Conservation (phyloP, 2,888 invertebrate species). For the Tetramorium bicarinatum region DNA sequence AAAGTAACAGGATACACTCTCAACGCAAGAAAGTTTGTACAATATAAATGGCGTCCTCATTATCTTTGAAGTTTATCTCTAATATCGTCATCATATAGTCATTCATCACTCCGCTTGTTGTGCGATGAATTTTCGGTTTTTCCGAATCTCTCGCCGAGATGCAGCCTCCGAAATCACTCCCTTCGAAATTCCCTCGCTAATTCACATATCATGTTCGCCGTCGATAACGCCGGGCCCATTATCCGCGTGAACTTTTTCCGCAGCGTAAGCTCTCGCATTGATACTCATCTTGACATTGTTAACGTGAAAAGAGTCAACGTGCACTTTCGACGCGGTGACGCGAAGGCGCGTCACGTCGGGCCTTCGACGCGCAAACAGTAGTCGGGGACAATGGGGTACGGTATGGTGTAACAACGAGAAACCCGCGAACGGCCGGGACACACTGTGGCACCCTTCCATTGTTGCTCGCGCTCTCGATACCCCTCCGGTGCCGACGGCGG, state of each 20-base stretch:
- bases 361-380: conserved; percentile 70
- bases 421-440: conserved; percentile 66
- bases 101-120: conserved; percentile 9
- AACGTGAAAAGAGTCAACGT: conserved; percentile 45
- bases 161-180: neutral
- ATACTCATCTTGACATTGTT: conserved; percentile 41
- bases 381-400: conserved; percentile 68
- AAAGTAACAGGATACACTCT: neutral
- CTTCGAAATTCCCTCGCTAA: conserved; percentile 4
- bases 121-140: neutral
- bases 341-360: conserved; percentile 53
- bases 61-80: conserved; percentile 14
- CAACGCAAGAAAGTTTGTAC: neutral
- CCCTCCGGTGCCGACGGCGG: neutral
- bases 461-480: conserved; percentile 75
- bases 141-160: conserved; percentile 2
- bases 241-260: conserved; percentile 39
- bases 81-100: neutral
- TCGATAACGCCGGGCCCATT: conserved; percentile 13
- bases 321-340: conserved; percentile 23
- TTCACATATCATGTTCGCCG: conserved; percentile 18
- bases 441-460: conserved; percentile 66
- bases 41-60: neutral
- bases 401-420: conserved; percentile 73
- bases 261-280: conserved; percentile 30